A percentile compares a stretch with the other conserved stretches of the same genome.
These are phyloP conservation scores for Sweltsa coloradensis DNA, from an alignment of 1,140 invertebrate species.

Conservation along the genomic window DNA sequence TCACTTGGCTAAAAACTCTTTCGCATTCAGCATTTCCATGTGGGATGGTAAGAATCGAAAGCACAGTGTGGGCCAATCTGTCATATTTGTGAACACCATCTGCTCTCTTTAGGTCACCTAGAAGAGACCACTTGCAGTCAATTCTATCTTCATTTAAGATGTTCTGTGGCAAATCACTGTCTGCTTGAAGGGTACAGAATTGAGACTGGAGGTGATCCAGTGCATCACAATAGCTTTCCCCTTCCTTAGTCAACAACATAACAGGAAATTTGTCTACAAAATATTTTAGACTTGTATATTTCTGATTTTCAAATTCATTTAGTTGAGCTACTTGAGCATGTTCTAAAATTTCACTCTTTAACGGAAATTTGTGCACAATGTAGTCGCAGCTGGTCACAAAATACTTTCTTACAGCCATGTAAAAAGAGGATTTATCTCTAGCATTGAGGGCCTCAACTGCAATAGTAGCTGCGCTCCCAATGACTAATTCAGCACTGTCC, in stretches of 20 bases:
- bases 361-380: not conserved
- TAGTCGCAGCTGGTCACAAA: not conserved
- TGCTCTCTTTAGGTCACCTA: not conserved
- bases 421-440: not conserved
- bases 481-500: too few relatives aligned
- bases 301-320: not conserved
- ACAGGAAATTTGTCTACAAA: not conserved
- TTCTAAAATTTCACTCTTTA: conserved; percentile 1
- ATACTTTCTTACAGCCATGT: not conserved
- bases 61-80: not conserved
- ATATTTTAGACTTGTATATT: not conserved
- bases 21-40: conserved; percentile 1
- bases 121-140: too few relatives aligned
- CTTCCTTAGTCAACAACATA: conserved; percentile 1
- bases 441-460: too few relatives aligned
- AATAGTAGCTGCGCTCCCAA: too few relatives aligned
- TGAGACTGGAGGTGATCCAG: not conserved
- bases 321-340: conserved; percentile 1
- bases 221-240: not conserved
- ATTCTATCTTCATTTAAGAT: not conserved
- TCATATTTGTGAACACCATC: conserved; percentile 1
- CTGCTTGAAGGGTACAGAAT: not conserved
- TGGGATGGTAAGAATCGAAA: not conserved
- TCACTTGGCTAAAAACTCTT: not conserved
- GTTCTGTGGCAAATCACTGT: not conserved